Conservation (phyloP, 2,113 vertebrate species). For the Crotalus tigris region DNA sequence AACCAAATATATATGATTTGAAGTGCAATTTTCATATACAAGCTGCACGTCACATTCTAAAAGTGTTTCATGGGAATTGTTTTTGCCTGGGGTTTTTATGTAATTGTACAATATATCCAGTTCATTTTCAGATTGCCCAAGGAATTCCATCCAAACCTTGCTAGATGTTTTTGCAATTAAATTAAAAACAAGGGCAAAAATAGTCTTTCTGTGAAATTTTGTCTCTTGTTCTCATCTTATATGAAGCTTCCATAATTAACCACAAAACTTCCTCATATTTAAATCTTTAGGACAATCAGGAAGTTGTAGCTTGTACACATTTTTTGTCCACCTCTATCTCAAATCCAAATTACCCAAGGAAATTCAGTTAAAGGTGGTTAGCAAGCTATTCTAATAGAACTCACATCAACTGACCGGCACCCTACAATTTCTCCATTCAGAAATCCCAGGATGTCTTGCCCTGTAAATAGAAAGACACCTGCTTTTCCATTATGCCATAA, state of each 20-base stretch:
- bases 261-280: background rate
- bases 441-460: background rate
- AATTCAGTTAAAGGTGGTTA: background rate
- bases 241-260: too few relatives aligned
- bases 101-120: background rate
- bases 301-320: background rate
- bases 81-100: background rate
- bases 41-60: background rate
- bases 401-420: background rate
- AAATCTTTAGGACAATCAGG: background rate
- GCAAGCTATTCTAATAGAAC: background rate
- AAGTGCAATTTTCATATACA: background rate
- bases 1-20: background rate
- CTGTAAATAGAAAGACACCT: background rate
- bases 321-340: background rate
- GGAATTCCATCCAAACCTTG: background rate
- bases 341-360: background rate
- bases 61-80: background rate
- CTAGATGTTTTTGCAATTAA: background rate
- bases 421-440: background rate
- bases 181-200: background rate
- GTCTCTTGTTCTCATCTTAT: too few relatives aligned
- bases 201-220: background rate
- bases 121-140: background rate
- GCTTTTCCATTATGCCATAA: background rate